These are phyloP conservation scores for Biston stratarius DNA, from an alignment of 2,888 invertebrate species.

Conservation along the genomic window DNA sequence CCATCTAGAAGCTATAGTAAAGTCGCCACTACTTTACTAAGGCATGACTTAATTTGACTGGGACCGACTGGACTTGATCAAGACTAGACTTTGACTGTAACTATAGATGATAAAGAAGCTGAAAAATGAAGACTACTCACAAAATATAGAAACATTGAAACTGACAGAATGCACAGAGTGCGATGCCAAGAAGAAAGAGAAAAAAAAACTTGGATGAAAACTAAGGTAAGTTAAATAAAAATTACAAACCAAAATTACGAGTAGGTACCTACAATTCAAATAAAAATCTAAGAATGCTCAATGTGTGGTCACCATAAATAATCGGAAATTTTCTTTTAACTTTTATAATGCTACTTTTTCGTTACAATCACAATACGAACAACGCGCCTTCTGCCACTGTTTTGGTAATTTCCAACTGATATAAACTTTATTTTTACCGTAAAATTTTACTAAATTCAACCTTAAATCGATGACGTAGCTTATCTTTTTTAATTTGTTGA, in stretches of 20 bases:
- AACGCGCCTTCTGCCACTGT: not conserved
- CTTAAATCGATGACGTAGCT: not conserved
- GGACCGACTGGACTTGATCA: no score
- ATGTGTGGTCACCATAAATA: slow-evolving; percentile 8
- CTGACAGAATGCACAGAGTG: no score
- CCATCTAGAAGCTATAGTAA: no score
- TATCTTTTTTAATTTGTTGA: no score
- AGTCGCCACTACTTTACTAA: no score
- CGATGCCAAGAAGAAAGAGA: no score
- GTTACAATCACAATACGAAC: not conserved
- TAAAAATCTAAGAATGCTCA: not conserved
- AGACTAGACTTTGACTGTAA: no score
- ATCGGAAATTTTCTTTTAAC: not conserved
- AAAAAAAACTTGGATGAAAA: not conserved
- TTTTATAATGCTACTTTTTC: slow-evolving; percentile 5
- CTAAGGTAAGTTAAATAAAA: not conserved
- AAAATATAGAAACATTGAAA: no score
- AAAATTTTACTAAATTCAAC: not conserved
- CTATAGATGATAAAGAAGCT: no score
- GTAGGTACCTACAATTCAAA: no score
- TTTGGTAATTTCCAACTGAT: slow-evolving; percentile 8
- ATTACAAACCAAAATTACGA: not conserved
- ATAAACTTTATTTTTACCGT: not conserved
- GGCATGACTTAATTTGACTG: no score
- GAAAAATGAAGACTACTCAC: no score